phyloP scores from a whole-genome alignment of 92 coral and sea anemone genomes.

The Phenganax marumi region DNA sequence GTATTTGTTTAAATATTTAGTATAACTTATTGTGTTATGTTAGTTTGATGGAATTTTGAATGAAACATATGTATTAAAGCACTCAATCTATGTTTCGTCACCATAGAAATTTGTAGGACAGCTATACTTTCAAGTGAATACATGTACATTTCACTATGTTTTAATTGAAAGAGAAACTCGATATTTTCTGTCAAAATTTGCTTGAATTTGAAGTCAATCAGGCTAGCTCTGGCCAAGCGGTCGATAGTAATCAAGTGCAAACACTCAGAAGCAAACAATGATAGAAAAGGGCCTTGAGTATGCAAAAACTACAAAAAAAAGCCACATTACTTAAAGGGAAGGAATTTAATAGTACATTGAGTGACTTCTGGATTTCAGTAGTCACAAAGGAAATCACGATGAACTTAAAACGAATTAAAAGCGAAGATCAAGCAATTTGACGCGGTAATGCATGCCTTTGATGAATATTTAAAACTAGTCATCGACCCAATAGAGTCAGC shows the following conservation, averaged over 20 bases:
- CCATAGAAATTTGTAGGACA: no score
- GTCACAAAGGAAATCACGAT: neutral
- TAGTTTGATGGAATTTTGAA: no score
- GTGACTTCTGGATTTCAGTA: neutral
- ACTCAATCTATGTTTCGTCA: no score
- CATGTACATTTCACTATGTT: no score
- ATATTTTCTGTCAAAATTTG: no score
- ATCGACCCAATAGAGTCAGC: neutral
- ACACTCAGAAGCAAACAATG: slow-evolving; percentile 49
- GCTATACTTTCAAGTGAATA: no score
- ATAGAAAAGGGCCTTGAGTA: slow-evolving; percentile 60
- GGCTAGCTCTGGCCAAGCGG: slow-evolving; percentile 1
- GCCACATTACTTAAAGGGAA: slow-evolving; percentile 45
- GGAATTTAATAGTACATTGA: neutral
- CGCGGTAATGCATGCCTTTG: neutral
- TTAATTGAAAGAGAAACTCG: no score
- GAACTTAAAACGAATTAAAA: neutral
- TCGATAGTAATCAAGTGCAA: neutral
- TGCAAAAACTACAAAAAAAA: slow-evolving; percentile 34
- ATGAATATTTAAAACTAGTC: neutral
- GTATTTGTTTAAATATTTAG: neutral
- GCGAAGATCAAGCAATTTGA: neutral
- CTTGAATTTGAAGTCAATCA: neutral
- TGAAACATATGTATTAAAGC: no score
- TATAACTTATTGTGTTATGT: neutral